Conservation (phyloP, 2,113 vertebrate species). For the Geothlypis trichas region DNA sequence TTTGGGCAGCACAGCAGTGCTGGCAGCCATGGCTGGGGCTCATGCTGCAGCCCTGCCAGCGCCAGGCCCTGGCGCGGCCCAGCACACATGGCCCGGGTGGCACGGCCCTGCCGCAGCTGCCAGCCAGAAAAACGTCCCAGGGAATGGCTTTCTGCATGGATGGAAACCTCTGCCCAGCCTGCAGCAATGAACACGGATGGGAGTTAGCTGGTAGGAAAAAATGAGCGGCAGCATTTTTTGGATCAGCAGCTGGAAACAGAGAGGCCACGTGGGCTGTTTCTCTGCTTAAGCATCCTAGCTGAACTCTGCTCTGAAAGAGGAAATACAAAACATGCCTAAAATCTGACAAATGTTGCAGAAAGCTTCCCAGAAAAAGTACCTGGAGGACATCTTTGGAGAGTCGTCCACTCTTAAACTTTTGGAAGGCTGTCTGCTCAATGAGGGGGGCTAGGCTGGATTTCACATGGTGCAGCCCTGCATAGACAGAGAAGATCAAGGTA, state of each 20-base stretch:
- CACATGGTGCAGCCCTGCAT: neutral
- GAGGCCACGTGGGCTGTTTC: neutral
- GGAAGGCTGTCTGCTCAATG: neutral
- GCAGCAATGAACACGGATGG: neutral
- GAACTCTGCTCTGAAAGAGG: neutral
- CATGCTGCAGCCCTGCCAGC: neutral
- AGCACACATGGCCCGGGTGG: neutral
- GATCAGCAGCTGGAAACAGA: neutral
- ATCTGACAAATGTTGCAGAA: neutral
- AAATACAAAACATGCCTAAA: neutral
- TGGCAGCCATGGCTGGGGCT: neutral
- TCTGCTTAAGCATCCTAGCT: neutral
- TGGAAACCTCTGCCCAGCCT: neutral
- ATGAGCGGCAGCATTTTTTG: neutral
- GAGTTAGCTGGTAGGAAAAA: neutral
- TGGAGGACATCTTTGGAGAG: neutral
- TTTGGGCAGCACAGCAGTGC: neutral
- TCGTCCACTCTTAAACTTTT: neutral
- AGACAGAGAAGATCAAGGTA: neutral
- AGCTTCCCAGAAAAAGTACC: neutral
- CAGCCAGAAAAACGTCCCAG: neutral
- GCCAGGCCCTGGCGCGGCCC: accelerated
- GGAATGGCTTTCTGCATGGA: neutral
- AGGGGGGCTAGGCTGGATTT: neutral
- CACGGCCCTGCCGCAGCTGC: neutral